A percentile compares a stretch with the other conserved stretches of the same genome.
Evolutionary conservation across 2,888 invertebrate species (phyloP).

Genomic region (Scaptomyza reducta): DNA sequence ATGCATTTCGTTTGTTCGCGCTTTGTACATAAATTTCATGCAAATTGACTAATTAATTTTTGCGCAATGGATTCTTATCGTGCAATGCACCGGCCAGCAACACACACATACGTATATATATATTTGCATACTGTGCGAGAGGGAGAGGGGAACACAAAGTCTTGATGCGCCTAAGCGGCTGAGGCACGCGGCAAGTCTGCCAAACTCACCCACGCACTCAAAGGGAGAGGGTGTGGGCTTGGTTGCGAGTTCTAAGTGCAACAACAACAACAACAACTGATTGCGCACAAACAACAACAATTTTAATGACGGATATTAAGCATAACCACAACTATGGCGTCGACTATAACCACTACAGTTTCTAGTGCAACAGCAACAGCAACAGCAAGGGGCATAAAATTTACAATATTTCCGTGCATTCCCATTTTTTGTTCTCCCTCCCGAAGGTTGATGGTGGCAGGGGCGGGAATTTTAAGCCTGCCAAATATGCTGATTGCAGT

Average conservation of each 20-base stretch:
- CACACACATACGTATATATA: background rate
- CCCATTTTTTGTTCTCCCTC: conserved; percentile 10
- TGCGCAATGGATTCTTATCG: conserved; percentile 80
- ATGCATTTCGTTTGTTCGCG: conserved; percentile 75
- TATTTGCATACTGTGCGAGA: conserved; percentile 47
- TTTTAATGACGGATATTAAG: conserved; percentile 78
- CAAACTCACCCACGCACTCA: conserved; percentile 58
- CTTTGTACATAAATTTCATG: conserved; percentile 79
- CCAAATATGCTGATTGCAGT: conserved; percentile 77
- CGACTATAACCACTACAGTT: conserved; percentile 25
- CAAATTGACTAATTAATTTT: conserved; percentile 82
- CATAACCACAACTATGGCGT: conserved; percentile 67
- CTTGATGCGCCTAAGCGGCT: conserved; percentile 49
- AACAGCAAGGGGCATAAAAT: conserved; percentile 49
- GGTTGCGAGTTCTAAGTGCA: too few relatives aligned
- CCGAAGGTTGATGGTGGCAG: too few relatives aligned
- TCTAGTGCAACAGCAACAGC: conserved; percentile 12
- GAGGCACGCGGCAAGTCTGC: conserved; percentile 25
- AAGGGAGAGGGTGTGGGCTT: too few relatives aligned
- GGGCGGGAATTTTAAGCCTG: conserved; percentile 53
- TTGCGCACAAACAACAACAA: conserved; percentile 63
- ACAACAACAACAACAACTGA: background rate
- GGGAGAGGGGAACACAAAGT: background rate
- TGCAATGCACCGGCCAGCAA: conserved; percentile 58
- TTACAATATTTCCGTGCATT: conserved; percentile 62